These are phyloP conservation scores for Folsomia manolachei DNA, from an alignment of 2,888 invertebrate genomes.

Conservation along the genomic window DNA sequence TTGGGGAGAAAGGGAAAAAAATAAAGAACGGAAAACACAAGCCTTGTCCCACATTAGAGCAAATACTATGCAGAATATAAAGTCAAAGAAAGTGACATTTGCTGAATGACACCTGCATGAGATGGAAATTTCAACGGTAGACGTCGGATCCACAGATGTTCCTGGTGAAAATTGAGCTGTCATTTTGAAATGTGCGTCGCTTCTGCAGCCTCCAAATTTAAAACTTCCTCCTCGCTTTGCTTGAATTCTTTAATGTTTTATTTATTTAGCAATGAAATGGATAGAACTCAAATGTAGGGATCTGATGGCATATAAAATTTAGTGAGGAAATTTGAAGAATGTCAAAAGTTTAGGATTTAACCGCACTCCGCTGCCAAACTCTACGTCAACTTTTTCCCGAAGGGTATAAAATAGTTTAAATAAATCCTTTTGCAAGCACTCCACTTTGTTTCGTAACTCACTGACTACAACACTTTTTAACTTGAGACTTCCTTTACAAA, in stretches of 20 bases:
- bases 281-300: neutral
- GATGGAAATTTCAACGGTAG: constrained; percentile 54
- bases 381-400: neutral
- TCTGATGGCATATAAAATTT: neutral
- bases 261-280: neutral
- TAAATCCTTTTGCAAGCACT: neutral
- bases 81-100: neutral
- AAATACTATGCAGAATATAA: no score
- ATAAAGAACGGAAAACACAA: no score
- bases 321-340: no score
- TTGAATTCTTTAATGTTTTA: neutral
- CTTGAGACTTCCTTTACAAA: neutral
- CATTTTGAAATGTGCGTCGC: constrained; percentile 22
- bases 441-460: neutral
- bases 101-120: constrained; percentile 53
- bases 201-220: neutral
- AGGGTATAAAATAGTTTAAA: neutral
- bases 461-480: neutral
- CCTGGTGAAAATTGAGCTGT: constrained; percentile 52
- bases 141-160: constrained; percentile 53
- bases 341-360: no score
- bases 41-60: no score
- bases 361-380: no score
- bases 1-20: no score
- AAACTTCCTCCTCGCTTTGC: neutral